Evolutionary conservation across 2,113 vertebrate genomes (phyloP).

Genomic region (Tinamus guttatus): DNA sequence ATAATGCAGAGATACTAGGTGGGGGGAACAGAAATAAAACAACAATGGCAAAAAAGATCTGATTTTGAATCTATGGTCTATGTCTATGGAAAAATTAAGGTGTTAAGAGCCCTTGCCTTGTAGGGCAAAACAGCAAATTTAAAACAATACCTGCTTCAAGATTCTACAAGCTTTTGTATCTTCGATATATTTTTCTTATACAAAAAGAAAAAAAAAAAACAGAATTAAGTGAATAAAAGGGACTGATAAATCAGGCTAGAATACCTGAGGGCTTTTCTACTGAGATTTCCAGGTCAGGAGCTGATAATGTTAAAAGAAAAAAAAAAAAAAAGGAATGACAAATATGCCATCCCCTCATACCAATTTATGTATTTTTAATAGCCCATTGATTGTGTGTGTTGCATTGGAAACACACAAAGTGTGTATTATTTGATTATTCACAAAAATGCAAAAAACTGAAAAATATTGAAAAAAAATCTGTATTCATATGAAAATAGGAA

Average conservation of each 20-base stretch:
- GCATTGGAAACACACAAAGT: background rate
- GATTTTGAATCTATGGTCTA: background rate
- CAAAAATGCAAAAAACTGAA: background rate
- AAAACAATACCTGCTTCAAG: background rate
- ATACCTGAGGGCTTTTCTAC: background rate
- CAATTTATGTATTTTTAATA: background rate
- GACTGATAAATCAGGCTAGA: background rate
- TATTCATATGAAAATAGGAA: background rate
- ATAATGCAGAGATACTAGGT: background rate
- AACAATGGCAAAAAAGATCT: background rate
- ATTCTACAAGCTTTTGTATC: background rate
- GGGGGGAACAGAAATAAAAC: background rate
- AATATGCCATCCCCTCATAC: background rate
- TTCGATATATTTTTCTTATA: too few species aligned
- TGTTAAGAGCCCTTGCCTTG: background rate
- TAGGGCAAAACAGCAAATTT: background rate
- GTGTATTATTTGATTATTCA: fast-evolving
- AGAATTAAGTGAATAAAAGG: background rate
- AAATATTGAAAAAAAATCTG: background rate
- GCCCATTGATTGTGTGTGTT: background rate
- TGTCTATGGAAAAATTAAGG: too few species aligned
- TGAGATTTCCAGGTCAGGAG: background rate
- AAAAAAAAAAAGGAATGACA: background rate
- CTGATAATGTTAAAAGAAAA: background rate
- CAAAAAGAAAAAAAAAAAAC: too few species aligned